A percentile compares a stretch with the other conserved stretches of the same genome.
Conservation (phyloP, 1,140 invertebrate species). For the Hycleus phaleratus region DNA sequence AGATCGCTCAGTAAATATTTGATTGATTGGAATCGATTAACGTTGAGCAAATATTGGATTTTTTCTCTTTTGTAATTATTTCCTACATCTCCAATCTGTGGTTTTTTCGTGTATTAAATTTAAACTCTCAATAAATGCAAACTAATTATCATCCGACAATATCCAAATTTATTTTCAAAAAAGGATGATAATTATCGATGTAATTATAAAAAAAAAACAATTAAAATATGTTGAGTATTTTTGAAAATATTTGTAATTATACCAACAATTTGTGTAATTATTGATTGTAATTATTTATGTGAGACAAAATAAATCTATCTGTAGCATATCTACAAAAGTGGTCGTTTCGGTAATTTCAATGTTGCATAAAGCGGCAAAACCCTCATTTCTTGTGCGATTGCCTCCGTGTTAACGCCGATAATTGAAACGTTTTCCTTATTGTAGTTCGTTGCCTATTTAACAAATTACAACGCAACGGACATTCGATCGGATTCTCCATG, state of each 20-base stretch:
- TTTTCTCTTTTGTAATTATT: not conserved
- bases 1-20: conserved; percentile 13
- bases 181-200: conserved; percentile 8
- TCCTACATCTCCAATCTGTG: not conserved
- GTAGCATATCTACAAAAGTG: not conserved
- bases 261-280: conserved; percentile 12
- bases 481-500: too few species aligned
- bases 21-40: not conserved
- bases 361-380: too few species aligned
- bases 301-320: conserved; percentile 14
- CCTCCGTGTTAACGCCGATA: too few species aligned
- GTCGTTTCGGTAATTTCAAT: too few species aligned
- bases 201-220: conserved; percentile 8
- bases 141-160: conserved; percentile 3
- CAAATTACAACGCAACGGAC: too few species aligned
- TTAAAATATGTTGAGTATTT: conserved; percentile 23
- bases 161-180: conserved; percentile 10
- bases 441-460: too few species aligned
- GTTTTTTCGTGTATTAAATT: conserved; percentile 4
- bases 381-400: too few species aligned
- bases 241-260: conserved; percentile 30
- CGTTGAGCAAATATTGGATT: not conserved
- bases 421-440: too few species aligned
- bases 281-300: conserved; percentile 14
- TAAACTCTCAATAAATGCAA: conserved; percentile 1